These are phyloP conservation scores for Rhinoraja longicauda DNA, from an alignment of 2,797 vertebrate genomes.

Conservation along the genomic window DNA sequence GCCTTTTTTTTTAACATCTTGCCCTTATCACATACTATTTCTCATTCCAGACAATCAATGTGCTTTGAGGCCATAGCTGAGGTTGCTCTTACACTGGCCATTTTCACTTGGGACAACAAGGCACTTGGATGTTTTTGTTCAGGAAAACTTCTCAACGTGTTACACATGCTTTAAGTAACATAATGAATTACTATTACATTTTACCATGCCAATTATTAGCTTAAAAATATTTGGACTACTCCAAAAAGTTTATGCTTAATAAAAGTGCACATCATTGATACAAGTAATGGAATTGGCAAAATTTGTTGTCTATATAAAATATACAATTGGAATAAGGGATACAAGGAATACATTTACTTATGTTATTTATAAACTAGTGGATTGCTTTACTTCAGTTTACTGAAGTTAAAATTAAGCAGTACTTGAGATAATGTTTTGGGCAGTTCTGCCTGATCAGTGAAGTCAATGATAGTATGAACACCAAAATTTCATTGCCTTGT, in stretches of 20 bases:
- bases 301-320: background rate
- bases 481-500: too few relatives aligned
- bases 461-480: background rate
- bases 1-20: background rate
- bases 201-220: background rate
- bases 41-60: constrained; percentile 1
- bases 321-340: background rate
- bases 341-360: background rate
- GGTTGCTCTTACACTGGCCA: background rate
- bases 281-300: background rate
- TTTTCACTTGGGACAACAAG: background rate
- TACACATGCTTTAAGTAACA: background rate
- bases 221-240: background rate
- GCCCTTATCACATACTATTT: background rate
- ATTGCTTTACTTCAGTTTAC: background rate
- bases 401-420: background rate
- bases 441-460: background rate
- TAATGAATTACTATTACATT: background rate
- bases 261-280: background rate
- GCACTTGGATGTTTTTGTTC: background rate
- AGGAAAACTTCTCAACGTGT: background rate
- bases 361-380: background rate
- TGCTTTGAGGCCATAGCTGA: background rate
- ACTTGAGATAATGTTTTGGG: background rate
- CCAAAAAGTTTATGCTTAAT: constrained; percentile 9